Evolutionary conservation across 2,113 vertebrate genomes (phyloP).

Genomic region (Podarcis raffonei): DNA sequence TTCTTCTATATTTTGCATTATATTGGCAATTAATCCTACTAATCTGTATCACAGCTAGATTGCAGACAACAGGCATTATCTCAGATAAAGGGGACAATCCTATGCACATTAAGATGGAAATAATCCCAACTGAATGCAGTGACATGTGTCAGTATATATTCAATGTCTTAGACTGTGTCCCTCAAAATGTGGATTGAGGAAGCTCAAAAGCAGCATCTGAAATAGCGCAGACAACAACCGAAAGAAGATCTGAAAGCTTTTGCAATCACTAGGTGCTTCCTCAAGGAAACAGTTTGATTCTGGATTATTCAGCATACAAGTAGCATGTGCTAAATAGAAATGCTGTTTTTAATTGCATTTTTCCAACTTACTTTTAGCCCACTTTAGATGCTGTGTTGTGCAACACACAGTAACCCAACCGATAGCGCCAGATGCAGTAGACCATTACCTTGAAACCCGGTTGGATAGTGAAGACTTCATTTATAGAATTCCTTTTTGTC

Average conservation of each 20-base stretch:
- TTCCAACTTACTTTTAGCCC: not conserved
- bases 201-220: not conserved
- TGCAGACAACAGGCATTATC: not conserved
- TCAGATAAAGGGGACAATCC: constrained; percentile 7
- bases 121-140: not conserved
- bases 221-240: not conserved
- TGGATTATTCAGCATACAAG: not conserved
- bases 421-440: not conserved
- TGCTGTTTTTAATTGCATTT: not conserved
- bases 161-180: not conserved
- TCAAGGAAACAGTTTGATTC: not conserved
- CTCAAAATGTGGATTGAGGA: not conserved
- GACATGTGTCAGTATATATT: not conserved
- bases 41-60: not conserved
- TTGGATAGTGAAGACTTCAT: not conserved
- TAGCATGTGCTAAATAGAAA: not conserved
- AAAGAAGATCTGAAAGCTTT: not conserved
- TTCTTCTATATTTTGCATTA: not conserved
- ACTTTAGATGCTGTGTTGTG: not conserved
- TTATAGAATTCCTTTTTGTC: not conserved
- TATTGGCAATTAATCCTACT: constrained; percentile 5
- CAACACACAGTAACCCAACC: not conserved
- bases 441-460: not conserved
- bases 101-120: not conserved
- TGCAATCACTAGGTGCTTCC: not conserved